Percentiles rank a stretch among this genome's conserved stretches.
Evolutionary conservation across 2,797 vertebrate genomes (phyloP).

Genomic region (Cygnus olor): DNA sequence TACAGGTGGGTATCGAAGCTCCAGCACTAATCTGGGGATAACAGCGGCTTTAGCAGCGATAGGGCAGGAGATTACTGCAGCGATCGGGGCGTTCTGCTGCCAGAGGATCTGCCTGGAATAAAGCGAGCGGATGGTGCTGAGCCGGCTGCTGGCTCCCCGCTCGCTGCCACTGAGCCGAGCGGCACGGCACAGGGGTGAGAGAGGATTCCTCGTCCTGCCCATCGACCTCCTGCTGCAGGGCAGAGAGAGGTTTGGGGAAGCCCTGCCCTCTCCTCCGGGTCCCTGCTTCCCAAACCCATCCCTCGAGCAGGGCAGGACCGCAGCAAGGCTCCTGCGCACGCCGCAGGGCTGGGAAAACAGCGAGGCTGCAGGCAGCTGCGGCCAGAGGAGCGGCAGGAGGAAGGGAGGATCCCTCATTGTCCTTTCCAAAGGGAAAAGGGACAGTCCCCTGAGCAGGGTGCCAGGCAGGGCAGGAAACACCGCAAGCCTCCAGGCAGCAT

Average conservation of each 20-base stretch:
- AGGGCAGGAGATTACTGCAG: not conserved
- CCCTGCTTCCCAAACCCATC: not conserved
- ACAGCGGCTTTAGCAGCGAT: conserved; percentile 48
- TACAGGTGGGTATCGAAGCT: conserved; percentile 28
- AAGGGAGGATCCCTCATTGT: conserved; percentile 42
- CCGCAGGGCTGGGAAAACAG: not conserved
- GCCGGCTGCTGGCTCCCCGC: no score
- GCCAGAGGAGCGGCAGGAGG: not conserved
- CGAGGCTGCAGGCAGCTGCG: not conserved
- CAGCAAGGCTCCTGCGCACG: not conserved
- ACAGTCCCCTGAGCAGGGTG: not conserved
- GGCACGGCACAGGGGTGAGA: not conserved
- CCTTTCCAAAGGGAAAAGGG: conserved; percentile 32
- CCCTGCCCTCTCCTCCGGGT: not conserved
- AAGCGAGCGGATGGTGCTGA: fast-evolving
- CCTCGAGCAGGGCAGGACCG: fast-evolving
- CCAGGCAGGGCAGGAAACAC: not conserved
- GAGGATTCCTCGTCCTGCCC: not conserved
- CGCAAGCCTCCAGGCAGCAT: not conserved
- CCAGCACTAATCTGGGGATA: conserved; percentile 21
- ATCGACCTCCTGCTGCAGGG: not conserved
- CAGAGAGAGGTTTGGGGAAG: not conserved
- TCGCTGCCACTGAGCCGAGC: no score
- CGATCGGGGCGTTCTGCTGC: not conserved
- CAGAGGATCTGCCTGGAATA: not conserved